Evolutionary conservation across 2,888 invertebrate species (phyloP).

Genomic region (Spialia ferax): DNA sequence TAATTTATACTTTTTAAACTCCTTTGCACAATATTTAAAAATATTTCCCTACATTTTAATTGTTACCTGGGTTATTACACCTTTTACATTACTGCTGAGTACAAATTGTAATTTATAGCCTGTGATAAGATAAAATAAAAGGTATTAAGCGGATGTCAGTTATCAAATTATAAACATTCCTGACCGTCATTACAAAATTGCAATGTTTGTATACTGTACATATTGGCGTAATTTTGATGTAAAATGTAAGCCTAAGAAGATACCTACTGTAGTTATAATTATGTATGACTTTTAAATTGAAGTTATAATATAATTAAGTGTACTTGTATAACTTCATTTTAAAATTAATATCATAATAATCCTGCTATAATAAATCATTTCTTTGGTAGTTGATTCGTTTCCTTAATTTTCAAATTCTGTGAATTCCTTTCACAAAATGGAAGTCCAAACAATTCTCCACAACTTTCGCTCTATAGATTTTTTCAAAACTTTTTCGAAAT

Average conservation of each 20-base stretch:
- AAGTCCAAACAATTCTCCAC: no score
- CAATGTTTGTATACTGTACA: neutral
- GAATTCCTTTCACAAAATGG: no score
- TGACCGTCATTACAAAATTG: slow-evolving; percentile 25
- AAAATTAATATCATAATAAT: no score
- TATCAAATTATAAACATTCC: slow-evolving; percentile 26
- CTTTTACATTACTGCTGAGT: slow-evolving; percentile 18
- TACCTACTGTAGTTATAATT: neutral
- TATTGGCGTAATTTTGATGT: neutral
- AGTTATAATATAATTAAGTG: no score
- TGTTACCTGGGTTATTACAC: neutral
- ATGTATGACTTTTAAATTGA: neutral
- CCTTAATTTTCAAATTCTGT: no score
- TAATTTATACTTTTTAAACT: no score
- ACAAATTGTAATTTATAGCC: slow-evolving; percentile 14
- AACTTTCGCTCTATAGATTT: no score
- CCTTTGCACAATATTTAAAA: neutral
- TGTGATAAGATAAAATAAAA: slow-evolving; percentile 22
- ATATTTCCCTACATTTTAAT: neutral
- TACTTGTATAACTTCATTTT: no score
- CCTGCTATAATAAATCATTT: no score
- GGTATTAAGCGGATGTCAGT: slow-evolving; percentile 6
- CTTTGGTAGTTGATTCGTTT: no score
- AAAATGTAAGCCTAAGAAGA: neutral
- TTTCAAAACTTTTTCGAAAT: no score